Conservation (phyloP, 64 coral and sea anemone species). For the Montipora sp. region DNA sequence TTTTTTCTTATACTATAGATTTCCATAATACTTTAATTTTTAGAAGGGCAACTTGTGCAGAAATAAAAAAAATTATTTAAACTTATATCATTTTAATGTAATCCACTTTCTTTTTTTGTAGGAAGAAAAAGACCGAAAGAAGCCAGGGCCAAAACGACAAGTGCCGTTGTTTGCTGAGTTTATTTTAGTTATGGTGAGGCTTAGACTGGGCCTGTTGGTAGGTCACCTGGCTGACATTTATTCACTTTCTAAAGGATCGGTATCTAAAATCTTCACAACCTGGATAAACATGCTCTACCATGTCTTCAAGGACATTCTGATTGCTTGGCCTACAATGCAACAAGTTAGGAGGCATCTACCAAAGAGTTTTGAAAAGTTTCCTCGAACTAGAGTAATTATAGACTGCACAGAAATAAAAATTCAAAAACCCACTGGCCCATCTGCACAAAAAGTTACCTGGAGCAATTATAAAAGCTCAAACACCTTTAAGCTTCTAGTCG, state of each 20-base stretch:
- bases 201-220: not conserved
- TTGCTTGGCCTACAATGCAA: conserved; percentile 1
- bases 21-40: not conserved
- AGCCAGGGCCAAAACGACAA: not conserved
- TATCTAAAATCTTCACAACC: conserved; percentile 25
- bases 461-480: conserved; percentile 41
- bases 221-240: conserved; percentile 10
- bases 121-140: not conserved
- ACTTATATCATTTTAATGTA: not conserved
- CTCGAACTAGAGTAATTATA: conserved; percentile 38
- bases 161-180: not conserved
- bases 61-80: not conserved
- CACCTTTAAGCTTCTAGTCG: conserved; percentile 44
- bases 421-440: conserved; percentile 38
- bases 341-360: conserved; percentile 13
- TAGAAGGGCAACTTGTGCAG: not conserved
- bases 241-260: not conserved
- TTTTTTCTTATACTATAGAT: conserved; percentile 5
- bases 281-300: conserved; percentile 14
- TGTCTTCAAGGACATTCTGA: conserved; percentile 24
- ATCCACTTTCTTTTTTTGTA: not conserved
- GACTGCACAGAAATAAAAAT: conserved; percentile 60
- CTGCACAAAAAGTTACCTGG: conserved; percentile 56
- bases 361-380: conserved; percentile 44
- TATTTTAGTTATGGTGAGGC: not conserved